Conservation (phyloP, 2,113 vertebrate species). For the Otocyon megalotis region DNA sequence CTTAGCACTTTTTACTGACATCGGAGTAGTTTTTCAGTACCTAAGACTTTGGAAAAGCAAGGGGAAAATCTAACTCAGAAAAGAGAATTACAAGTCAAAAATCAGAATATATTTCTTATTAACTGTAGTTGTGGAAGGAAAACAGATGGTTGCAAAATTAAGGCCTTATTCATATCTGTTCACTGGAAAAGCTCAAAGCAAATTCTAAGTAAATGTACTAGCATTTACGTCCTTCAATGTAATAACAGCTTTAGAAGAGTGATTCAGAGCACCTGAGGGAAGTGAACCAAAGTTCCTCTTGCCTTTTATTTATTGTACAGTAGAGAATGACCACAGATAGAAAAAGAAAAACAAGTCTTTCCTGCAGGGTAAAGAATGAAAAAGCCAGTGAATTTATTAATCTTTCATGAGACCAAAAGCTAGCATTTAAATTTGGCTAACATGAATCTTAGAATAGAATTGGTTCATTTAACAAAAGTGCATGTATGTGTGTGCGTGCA, state of each 20-base stretch:
- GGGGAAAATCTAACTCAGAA: background rate
- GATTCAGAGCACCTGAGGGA: conserved; percentile 79
- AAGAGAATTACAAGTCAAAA: conserved; percentile 19
- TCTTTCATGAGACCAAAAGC: background rate
- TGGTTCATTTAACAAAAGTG: background rate
- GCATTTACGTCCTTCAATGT: conserved; percentile 51
- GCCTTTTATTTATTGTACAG: conserved; percentile 80
- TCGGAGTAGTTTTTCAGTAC: background rate
- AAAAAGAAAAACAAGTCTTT: conserved; percentile 70
- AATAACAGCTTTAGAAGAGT: conserved; percentile 71
- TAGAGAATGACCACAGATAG: conserved; percentile 77
- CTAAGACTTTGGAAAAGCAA: background rate
- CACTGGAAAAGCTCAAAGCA: conserved; percentile 71
- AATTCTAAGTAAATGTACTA: conserved; percentile 60
- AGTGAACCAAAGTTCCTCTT: conserved; percentile 64
- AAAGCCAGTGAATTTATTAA: conserved; percentile 72
- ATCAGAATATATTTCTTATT: conserved; percentile 20
- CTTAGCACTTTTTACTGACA: background rate
- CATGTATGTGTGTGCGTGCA: too few relatives aligned
- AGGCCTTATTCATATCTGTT: conserved; percentile 74
- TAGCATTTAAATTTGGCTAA: background rate
- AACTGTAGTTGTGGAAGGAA: conserved; percentile 18
- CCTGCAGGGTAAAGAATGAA: conserved; percentile 69
- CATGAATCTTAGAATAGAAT: background rate
- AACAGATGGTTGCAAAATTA: conserved; percentile 74